Evolutionary conservation across 2,888 invertebrate species (phyloP), one percentile per base, ranked within the genome.

Genomic region (Pecten maximus): DNA sequence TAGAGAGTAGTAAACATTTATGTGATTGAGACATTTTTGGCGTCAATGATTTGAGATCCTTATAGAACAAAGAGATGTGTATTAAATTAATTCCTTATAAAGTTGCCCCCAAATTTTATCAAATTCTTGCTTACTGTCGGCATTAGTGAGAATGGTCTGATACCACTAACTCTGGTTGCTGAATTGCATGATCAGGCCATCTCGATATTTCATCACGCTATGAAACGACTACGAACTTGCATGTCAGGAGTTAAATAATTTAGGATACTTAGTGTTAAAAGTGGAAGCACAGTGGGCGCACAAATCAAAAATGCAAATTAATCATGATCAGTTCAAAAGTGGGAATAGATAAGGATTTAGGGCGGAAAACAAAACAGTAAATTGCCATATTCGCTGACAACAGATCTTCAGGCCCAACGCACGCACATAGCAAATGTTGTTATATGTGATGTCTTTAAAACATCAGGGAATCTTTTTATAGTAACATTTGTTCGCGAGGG

Each of bases 281-380:
- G 16, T 8, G 16, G 74, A 74, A 28, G 10, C 35, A 10, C 74
- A 74, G 35, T 35, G 10, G 35, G 74, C 35, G 35, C 10, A 35
- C 10, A 74, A 74, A 54, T 23, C 19, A 0, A 54, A 74, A 74
- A 74, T 35, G 1, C 74, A 74, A 54, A 74, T 28, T 74, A 74
- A 74, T 74, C 74, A 35, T 28, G 35, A 74, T 74, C 74, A 74
- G 74, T 35, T 54, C 35, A 28, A 74, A 74, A 74, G 19, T 6
- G 35, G 74, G 35, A 74, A 74, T 74, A 35, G 74, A 74, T 74
- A 74, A 74, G 74, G 35, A 74, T 74, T 74, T 74, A 35, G 54
- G 35, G 74, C 74, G 35, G 74, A 2, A 28, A 74, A 28, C 74
- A 35, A 35, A 74, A 0, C 2, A 54, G 54, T 23, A 54, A 54